Base-by-base conservation (phyloP, 2,888 invertebrate genomes). In the Ophioninae sp. region DNA sequence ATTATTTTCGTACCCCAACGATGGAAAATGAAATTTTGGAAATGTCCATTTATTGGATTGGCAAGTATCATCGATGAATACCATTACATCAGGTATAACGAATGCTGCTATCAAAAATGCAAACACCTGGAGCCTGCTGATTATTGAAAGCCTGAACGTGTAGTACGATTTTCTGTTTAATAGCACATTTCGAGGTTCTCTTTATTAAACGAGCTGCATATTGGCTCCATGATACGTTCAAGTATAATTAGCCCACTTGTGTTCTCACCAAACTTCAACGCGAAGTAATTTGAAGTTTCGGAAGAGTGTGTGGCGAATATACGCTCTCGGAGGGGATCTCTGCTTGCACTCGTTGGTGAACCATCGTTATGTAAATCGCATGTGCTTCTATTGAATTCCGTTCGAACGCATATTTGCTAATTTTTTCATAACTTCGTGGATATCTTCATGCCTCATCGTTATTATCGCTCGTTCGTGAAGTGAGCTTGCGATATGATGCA, bases 171-270 rank as follows among this genome's bases (percentile, higher is more conserved):
- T n/a, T 37, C 13, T 56, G 56, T 58, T 58, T 58, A 20, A 71
- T 71, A 20, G 20, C 37, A n/a, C 56, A 56, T 71, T 68, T 68
- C 23, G 51, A 51, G 17, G 23, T 68, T 68, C 51, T 23, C 51
- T 51, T 68, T 68, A 51, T 68, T n/a, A 51, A 9, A 67, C 8
- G 30, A 23, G 13, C 67, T 51, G 44, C 22, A 67, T 67, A n/a
- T 41, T 44, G 13, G 68, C 68, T 51, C 51, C 6, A 51, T 23
- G 23, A 68, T 68, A 17, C 44, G 2, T 23, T 68, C 23, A 10
- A 68, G 23, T 68, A 44, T 51, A 68, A 51, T 68, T 68, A 23
- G 23, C 51, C 68, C 23, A 23, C 30, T 68, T 30, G 51, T 51
- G 30, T 68, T 68, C 51, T n/a, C 17, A 68, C 51, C 68, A 23